A percentile compares a stretch with the other conserved stretches of the same genome.
phyloP scores from a whole-genome alignment of 2,113 vertebrate genomes.

The Oryzias celebensis region DNA sequence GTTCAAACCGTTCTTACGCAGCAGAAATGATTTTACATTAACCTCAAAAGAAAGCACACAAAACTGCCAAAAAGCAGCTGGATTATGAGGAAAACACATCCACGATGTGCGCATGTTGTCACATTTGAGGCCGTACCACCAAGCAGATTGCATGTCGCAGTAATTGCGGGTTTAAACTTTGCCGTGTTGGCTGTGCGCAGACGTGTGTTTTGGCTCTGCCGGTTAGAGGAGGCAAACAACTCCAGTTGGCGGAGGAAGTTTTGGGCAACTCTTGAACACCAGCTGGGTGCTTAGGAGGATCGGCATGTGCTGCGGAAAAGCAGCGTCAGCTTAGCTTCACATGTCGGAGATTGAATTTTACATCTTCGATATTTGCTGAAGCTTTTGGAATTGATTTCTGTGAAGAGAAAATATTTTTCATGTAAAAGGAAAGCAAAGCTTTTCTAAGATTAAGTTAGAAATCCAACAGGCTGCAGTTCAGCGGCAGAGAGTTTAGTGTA shows the following conservation, averaged over 20 bases:
- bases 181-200: constrained; percentile 17
- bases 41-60: neutral
- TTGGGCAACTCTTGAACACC: constrained; percentile 44
- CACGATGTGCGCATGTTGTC: too few relatives aligned
- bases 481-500: too few relatives aligned
- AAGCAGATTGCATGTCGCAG: constrained; percentile 7
- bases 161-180: constrained; percentile 4
- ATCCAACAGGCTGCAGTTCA: too few relatives aligned
- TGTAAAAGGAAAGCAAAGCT: too few relatives aligned
- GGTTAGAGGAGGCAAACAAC: constrained; percentile 25
- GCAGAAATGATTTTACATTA: constrained; percentile 20
- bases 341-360: constrained; percentile 25
- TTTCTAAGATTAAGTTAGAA: too few relatives aligned
- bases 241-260: constrained; percentile 40
- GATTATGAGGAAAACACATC: too few relatives aligned
- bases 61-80: too few relatives aligned
- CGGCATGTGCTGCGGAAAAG: constrained; percentile 27
- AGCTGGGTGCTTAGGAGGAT: constrained; percentile 53
- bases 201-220: constrained; percentile 46
- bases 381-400: too few relatives aligned
- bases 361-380: constrained; percentile 18
- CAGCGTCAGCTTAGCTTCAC: constrained; percentile 26
- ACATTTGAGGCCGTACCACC: neutral
- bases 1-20: constrained; percentile 9
- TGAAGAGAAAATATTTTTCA: too few relatives aligned